Evolutionary conservation across 2,797 vertebrate genomes (phyloP).

Genomic region (Hydrolagus colliei): DNA sequence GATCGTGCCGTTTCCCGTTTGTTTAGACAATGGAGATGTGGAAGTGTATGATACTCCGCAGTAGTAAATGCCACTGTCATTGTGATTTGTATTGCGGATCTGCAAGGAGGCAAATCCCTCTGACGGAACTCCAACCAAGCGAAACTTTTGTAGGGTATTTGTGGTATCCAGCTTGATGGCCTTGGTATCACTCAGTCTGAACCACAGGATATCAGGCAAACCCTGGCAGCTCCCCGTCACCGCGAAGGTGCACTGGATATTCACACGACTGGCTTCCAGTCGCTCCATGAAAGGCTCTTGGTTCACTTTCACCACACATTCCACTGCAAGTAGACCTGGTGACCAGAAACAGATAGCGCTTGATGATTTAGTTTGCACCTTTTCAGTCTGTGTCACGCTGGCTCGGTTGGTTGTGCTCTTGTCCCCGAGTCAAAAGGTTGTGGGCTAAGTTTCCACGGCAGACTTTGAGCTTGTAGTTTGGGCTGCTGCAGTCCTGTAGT

Average conservation of each 20-base stretch:
- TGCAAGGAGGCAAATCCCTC: slow-evolving; percentile 38
- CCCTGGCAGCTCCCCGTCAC: slow-evolving; percentile 22
- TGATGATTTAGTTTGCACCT: too few species aligned
- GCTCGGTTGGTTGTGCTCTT: too few species aligned
- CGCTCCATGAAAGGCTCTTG: slow-evolving; percentile 45
- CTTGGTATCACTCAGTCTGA: slow-evolving; percentile 43
- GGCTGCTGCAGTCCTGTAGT: too few species aligned
- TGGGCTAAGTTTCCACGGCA: too few species aligned
- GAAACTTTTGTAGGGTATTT: slow-evolving; percentile 39
- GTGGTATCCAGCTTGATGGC: slow-evolving; percentile 39
- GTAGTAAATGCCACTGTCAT: slow-evolving; percentile 57
- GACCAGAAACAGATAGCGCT: background rate
- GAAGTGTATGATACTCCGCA: slow-evolving; percentile 51
- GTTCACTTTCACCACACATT: slow-evolving; percentile 44
- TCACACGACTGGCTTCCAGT: background rate
- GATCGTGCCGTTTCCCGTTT: slow-evolving; percentile 50
- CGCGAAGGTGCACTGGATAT: slow-evolving; percentile 45
- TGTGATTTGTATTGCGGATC: slow-evolving; percentile 39
- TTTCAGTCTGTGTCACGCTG: too few species aligned
- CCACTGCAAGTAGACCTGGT: slow-evolving; percentile 37
- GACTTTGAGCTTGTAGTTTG: too few species aligned
- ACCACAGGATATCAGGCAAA: slow-evolving; percentile 46
- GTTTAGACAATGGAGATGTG: slow-evolving; percentile 38
- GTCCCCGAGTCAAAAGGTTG: too few species aligned
- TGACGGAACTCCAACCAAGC: background rate